phyloP scores from a whole-genome alignment of 2,888 invertebrate genomes.

The Morpho deidamia region DNA sequence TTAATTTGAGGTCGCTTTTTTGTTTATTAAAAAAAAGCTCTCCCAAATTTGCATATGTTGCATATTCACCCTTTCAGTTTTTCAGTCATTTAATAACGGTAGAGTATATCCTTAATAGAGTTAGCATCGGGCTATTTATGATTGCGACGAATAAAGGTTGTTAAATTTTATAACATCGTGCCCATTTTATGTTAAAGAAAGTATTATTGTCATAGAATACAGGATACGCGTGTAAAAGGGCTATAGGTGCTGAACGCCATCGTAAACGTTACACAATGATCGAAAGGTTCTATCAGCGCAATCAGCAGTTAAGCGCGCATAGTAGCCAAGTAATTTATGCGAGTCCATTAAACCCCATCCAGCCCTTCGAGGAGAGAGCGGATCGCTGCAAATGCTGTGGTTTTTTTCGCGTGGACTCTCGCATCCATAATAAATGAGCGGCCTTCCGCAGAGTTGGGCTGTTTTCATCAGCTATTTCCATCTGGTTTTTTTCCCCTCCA shows the following conservation, averaged over 20 bases:
- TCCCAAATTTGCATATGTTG: too few relatives aligned
- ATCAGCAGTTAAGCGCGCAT: slow-evolving; percentile 25
- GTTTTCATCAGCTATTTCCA: slow-evolving; percentile 31
- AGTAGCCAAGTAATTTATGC: slow-evolving; percentile 30
- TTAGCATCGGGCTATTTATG: too few relatives aligned
- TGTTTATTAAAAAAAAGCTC: too few relatives aligned
- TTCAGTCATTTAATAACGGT: too few relatives aligned
- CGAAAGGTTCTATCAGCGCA: slow-evolving; percentile 21
- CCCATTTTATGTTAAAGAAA: too few relatives aligned
- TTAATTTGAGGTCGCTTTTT: too few relatives aligned
- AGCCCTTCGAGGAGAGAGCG: slow-evolving; percentile 15
- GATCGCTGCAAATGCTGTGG: slow-evolving; percentile 22
- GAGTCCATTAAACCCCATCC: slow-evolving; percentile 28
- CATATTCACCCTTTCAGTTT: too few relatives aligned
- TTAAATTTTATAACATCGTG: too few relatives aligned
- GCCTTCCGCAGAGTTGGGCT: slow-evolving; percentile 35
- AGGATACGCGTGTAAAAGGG: slow-evolving; percentile 11
- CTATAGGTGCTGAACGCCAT: slow-evolving; percentile 16
- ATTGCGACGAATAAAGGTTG: too few relatives aligned
- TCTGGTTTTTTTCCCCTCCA: slow-evolving; percentile 26
- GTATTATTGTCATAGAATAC: too few relatives aligned
- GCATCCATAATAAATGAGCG: slow-evolving; percentile 55
- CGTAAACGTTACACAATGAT: slow-evolving; percentile 21
- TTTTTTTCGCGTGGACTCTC: slow-evolving; percentile 35
- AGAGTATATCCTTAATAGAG: too few relatives aligned